Base-by-base conservation (phyloP, 2,888 invertebrate species). In the Eumacrocentrus americanus region DNA sequence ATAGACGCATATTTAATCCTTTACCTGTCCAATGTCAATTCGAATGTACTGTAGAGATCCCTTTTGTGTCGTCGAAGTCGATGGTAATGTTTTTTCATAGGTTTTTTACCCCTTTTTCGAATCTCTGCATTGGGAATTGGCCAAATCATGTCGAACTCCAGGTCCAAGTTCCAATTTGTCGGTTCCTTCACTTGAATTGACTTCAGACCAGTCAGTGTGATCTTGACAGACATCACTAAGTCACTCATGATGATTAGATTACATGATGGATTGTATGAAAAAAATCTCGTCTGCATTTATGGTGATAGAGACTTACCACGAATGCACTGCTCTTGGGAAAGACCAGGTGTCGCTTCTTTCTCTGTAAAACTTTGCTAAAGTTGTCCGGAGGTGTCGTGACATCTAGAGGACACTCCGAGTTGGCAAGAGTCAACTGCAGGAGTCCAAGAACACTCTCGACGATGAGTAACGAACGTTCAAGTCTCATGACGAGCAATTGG, bases 81-180 rank as follows among this genome's bases (percentile, higher is more conserved):
- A 63, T 82, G 81, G 67, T 83, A n/a, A 81, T 82, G 66, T 51
- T 54, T 67, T 3, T 58, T 58, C 25, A 51, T 37, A 6, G 58
- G 54, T 59, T 67, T 72, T 22, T 57, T 57, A 25, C 3, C 55
- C 44, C 53, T 38, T 29, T 44, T 64, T 60, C 40, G 46, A 38
- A 67, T 64, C 38, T 72, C 63, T 4, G 69, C 68, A 11, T 65
- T 66, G 6, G 76, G 78, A 60, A 80, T 77, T 11, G 80, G 80
- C 80, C 84, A 88, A 11, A 85, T 81, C 1, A 87, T 82, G 60
- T 88, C 88, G 37, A 86, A 83, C 74, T 89, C 89, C 35, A 84
- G 70, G 0, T 83, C 81, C 0, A 85, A 72, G 63, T 86, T 87
- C 83, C 86, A 86, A 1, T 85, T 85, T 9, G 82, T 80, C 0